Conservation (phyloP, 2,113 vertebrate species). For the Ptyas mucosa region DNA sequence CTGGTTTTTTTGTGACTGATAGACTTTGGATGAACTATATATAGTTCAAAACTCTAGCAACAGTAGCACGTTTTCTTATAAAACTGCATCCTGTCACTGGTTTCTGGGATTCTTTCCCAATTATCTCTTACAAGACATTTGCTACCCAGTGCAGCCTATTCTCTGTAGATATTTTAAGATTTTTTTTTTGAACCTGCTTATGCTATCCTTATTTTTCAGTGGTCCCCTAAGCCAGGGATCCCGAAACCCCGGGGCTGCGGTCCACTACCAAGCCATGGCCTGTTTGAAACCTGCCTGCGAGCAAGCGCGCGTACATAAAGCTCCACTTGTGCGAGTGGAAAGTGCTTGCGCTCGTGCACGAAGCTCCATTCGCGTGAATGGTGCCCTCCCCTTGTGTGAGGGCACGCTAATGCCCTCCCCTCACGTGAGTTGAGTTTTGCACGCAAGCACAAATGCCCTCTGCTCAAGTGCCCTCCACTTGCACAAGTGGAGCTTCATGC, state of each 20-base stretch:
- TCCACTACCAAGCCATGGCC: background rate
- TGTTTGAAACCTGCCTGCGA: no score
- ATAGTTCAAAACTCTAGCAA: background rate
- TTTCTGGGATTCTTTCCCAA: background rate
- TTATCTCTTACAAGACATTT: background rate
- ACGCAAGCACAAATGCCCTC: no score
- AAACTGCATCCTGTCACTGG: background rate
- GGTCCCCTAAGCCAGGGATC: background rate
- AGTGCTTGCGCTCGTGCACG: background rate
- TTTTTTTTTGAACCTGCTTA: background rate
- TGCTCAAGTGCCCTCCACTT: no score
- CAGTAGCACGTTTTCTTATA: no score
- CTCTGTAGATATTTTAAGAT: background rate
- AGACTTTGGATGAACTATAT: background rate
- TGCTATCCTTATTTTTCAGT: background rate
- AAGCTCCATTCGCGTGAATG: background rate
- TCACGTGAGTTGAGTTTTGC: background rate
- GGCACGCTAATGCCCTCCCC: background rate
- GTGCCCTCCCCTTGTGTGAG: background rate
- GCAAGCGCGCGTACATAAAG: background rate
- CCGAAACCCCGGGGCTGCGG: rapidly evolving
- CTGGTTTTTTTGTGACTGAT: background rate
- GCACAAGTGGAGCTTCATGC: no score
- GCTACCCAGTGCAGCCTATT: background rate
- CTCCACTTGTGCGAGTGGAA: background rate